phyloP scores from a whole-genome alignment of 2,797 vertebrate species.

The Melopsittacus undulatus region DNA sequence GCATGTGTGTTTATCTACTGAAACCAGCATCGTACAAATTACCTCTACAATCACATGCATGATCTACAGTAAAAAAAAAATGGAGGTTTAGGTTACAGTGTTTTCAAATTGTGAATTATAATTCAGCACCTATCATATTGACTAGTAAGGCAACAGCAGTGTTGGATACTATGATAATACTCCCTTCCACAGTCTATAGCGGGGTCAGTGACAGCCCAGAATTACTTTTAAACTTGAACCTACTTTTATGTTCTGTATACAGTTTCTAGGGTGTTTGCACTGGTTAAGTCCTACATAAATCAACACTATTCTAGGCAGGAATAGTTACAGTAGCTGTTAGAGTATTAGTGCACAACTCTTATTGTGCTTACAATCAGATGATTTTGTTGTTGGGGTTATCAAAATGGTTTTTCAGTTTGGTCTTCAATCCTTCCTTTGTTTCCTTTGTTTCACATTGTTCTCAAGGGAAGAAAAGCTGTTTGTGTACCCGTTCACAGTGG shows the following conservation, averaged over 20 bases:
- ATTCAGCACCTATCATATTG: conserved; percentile 85
- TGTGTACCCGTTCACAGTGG: conserved; percentile 84
- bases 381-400: conserved; percentile 69
- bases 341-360: conserved; percentile 76
- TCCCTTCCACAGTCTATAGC: conserved; percentile 78
- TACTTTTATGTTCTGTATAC: conserved; percentile 74
- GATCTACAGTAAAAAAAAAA: conserved; percentile 80
- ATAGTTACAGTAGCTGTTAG: conserved; percentile 81
- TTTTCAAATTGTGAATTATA: conserved; percentile 81
- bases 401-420: conserved; percentile 67
- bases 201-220: conserved; percentile 75
- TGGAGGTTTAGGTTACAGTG: conserved; percentile 79
- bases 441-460: conserved; percentile 80
- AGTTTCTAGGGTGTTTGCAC: conserved; percentile 78
- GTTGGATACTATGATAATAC: conserved; percentile 78
- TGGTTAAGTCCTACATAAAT: conserved; percentile 79
- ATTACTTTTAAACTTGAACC: conserved; percentile 74
- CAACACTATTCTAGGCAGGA: conserved; percentile 79
- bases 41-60: conserved; percentile 80
- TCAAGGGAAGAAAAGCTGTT: conserved; percentile 82
- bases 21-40: conserved; percentile 79
- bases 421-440: conserved; percentile 86
- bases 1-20: conserved; percentile 82
- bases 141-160: conserved; percentile 89
- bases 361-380: conserved; percentile 80